Conservation (phyloP, 2,113 vertebrate species). For the Oncorhynchus gorbuscha region DNA sequence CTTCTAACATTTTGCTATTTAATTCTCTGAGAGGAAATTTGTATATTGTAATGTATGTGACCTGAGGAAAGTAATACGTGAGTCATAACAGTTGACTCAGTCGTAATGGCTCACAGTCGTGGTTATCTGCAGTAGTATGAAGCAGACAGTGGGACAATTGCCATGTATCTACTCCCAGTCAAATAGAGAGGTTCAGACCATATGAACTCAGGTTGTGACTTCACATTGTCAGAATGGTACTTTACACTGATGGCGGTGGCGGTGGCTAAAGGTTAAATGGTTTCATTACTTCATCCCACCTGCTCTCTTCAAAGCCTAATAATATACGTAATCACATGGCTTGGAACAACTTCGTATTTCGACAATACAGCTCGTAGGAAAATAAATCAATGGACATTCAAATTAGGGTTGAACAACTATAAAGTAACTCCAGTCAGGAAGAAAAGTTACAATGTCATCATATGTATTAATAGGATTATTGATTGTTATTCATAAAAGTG, state of each 20-base stretch:
- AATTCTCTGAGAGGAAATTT: slow-evolving; percentile 9
- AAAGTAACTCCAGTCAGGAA: too few species aligned
- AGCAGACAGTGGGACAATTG: neutral
- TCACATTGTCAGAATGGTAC: slow-evolving; percentile 48
- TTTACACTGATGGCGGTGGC: slow-evolving; percentile 17
- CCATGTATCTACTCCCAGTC: neutral
- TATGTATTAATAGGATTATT: too few species aligned
- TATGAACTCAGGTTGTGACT: slow-evolving; percentile 42
- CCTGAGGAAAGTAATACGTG: slow-evolving; percentile 5
- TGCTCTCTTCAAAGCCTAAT: slow-evolving; percentile 52
- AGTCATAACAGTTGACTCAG: slow-evolving; percentile 43
- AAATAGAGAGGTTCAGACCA: neutral
- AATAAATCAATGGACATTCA: too few species aligned
- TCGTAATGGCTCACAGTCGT: slow-evolving; percentile 12
- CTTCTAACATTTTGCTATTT: slow-evolving; percentile 36
- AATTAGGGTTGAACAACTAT: too few species aligned
- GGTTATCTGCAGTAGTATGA: slow-evolving; percentile 1
- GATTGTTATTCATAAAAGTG: too few species aligned
- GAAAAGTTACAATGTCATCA: too few species aligned
- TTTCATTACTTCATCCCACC: slow-evolving; percentile 41
- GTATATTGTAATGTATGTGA: slow-evolving; percentile 14
- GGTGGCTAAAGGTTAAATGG: slow-evolving; percentile 47
- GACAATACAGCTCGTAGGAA: too few species aligned
- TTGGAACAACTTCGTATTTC: slow-evolving; percentile 38
- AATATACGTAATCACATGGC: slow-evolving; percentile 66